A percentile compares a stretch with the other conserved stretches of the same genome.
Evolutionary conservation across 2,797 vertebrate species (phyloP).

Genomic region (Cirrhinus molitorella): DNA sequence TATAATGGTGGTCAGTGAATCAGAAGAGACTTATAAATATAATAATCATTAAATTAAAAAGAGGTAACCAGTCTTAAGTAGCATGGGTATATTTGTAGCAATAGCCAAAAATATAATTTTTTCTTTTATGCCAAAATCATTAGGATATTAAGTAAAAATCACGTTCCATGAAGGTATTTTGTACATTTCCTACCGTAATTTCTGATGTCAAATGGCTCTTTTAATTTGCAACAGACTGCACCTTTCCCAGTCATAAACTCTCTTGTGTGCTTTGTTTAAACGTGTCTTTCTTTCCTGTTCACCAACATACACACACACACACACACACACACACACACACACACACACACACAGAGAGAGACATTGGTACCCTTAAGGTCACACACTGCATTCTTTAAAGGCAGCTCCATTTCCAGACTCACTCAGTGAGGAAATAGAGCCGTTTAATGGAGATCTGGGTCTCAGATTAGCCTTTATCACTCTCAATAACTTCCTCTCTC

Average conservation of each 20-base stretch:
- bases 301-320: slow-evolving; percentile 16
- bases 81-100: too few relatives aligned
- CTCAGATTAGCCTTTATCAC: slow-evolving; percentile 71
- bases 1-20: slow-evolving; percentile 21
- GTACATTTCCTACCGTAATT: too few relatives aligned
- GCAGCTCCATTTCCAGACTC: slow-evolving; percentile 67
- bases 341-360: slow-evolving; percentile 15
- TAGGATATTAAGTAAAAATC: too few relatives aligned
- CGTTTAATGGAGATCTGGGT: slow-evolving; percentile 72
- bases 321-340: slow-evolving; percentile 19
- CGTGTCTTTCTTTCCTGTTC: neutral
- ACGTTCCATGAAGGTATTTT: too few relatives aligned
- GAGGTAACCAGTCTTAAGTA: too few relatives aligned
- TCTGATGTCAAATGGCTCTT: neutral
- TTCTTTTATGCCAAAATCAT: too few relatives aligned
- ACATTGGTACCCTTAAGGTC: slow-evolving; percentile 50
- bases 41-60: neutral
- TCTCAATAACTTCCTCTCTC: slow-evolving; percentile 66
- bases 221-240: neutral
- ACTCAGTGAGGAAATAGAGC: slow-evolving; percentile 70
- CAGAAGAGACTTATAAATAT: neutral
- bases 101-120: too few relatives aligned
- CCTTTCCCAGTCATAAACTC: slow-evolving; percentile 2
- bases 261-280: slow-evolving; percentile 22
- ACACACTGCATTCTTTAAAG: slow-evolving; percentile 68